These are phyloP conservation scores for Furcifer pardalis DNA, from an alignment of 2,797 vertebrate genomes.

Conservation along the genomic window DNA sequence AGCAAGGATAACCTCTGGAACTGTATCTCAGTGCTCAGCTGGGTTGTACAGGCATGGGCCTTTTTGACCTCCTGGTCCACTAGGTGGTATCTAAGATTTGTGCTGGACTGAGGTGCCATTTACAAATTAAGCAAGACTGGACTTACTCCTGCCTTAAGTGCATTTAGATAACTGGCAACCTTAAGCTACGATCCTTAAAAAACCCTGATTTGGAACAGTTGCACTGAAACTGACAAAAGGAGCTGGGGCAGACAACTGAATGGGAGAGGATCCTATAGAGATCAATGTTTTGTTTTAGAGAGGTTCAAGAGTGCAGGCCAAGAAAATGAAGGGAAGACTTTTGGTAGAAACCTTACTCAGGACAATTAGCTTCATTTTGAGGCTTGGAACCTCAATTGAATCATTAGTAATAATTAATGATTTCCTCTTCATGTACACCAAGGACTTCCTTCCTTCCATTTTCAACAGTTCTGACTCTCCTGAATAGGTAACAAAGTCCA, in stretches of 20 bases:
- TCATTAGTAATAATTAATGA: background rate
- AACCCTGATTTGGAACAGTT: background rate
- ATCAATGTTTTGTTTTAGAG: background rate
- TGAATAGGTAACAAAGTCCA: background rate
- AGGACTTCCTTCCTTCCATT: background rate
- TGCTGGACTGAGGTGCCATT: background rate
- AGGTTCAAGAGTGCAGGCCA: background rate
- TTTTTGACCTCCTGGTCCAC: background rate
- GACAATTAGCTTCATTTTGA: background rate
- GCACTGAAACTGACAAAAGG: background rate
- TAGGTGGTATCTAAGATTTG: background rate
- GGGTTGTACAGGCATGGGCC: background rate
- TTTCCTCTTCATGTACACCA: background rate
- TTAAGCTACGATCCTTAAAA: background rate
- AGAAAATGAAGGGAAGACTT: background rate
- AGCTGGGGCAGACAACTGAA: background rate
- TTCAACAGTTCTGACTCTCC: background rate
- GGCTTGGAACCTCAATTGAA: background rate
- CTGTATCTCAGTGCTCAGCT: background rate
- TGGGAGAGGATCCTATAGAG: background rate
- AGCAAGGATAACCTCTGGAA: background rate
- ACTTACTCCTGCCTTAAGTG: background rate
- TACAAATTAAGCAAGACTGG: background rate
- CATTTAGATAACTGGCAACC: background rate
- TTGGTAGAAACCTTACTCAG: background rate